phyloP scores from a whole-genome alignment of 1,140 invertebrate genomes.

The Trichonephila inaurata region DNA sequence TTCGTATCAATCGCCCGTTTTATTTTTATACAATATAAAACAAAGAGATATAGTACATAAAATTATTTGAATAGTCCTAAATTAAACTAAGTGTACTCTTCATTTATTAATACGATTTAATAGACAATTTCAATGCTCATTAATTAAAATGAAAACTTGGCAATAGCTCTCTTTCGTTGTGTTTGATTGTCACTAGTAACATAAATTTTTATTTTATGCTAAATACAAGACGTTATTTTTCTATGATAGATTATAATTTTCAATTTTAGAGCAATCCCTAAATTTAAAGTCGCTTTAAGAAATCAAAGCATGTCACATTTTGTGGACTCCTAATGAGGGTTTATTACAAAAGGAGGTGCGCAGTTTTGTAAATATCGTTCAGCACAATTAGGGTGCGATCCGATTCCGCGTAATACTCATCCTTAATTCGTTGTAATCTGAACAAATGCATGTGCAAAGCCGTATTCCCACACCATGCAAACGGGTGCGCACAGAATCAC shows the following conservation, averaged over 20 bases:
- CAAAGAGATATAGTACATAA: too few relatives aligned
- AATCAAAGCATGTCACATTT: background rate
- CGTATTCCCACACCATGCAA: background rate
- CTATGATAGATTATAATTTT: background rate
- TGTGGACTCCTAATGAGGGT: background rate
- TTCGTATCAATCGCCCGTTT: too few relatives aligned
- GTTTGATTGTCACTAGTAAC: too few relatives aligned
- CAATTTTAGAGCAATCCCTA: background rate
- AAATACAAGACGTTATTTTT: background rate
- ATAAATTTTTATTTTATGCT: too few relatives aligned
- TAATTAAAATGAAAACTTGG: too few relatives aligned
- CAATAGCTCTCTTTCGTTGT: too few relatives aligned
- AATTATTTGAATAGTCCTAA: too few relatives aligned
- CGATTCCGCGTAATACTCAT: background rate
- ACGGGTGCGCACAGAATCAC: background rate
- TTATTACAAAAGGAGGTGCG: background rate
- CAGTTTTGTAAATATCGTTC: background rate
- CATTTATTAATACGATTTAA: too few relatives aligned
- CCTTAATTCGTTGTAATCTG: background rate
- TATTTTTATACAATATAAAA: too few relatives aligned
- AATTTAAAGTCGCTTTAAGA: background rate
- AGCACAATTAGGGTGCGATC: background rate
- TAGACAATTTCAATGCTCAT: too few relatives aligned
- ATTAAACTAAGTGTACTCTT: too few relatives aligned
- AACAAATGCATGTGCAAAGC: background rate